phyloP scores from a whole-genome alignment of 2,797 vertebrate species.

The Anguilla pacifica region DNA sequence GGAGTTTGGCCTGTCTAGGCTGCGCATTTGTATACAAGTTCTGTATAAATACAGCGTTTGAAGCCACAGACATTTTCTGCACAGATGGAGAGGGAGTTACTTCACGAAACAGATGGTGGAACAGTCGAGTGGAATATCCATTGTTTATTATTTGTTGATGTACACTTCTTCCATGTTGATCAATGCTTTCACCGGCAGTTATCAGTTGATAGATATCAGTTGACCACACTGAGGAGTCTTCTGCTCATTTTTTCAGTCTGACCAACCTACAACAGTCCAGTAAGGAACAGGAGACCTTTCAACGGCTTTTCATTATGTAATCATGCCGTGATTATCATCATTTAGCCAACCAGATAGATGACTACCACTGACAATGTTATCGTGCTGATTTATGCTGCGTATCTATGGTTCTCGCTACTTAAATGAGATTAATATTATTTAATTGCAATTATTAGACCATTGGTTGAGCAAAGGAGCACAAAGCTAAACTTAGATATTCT shows the following conservation, averaged over 20 bases:
- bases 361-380: background rate
- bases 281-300: background rate
- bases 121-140: background rate
- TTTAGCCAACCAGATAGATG: background rate
- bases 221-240: background rate
- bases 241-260: background rate
- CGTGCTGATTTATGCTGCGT: background rate
- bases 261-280: background rate
- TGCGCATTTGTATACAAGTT: background rate
- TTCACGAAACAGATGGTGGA: slow-evolving; percentile 14
- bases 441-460: background rate
- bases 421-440: background rate
- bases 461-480: background rate
- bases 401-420: background rate
- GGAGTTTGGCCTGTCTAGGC: background rate
- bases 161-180: background rate
- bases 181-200: background rate
- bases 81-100: slow-evolving; percentile 62
- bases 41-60: slow-evolving; percentile 9
- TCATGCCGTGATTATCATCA: background rate
- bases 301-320: background rate
- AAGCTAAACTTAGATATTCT: background rate
- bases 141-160: background rate
- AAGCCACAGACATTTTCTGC: slow-evolving; percentile 15
- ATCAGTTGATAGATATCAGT: background rate